Conservation (phyloP, 2,888 invertebrate species). For the Phlogophora meticulosa region DNA sequence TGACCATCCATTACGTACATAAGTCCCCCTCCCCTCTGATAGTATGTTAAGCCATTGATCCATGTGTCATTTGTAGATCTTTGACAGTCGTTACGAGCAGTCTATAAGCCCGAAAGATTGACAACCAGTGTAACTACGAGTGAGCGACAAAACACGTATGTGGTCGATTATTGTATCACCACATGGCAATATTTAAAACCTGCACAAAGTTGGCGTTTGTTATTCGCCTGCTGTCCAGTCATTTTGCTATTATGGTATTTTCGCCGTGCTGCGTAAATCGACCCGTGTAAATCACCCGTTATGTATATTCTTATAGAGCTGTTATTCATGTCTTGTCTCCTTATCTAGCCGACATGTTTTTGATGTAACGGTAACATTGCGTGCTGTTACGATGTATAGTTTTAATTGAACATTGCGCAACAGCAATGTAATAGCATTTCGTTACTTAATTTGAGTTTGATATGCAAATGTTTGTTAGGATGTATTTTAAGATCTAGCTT, state of each 20-base stretch:
- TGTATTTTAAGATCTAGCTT: constrained; percentile 15
- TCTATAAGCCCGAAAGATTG: no score
- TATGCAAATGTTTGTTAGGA: constrained; percentile 55
- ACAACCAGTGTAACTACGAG: no score
- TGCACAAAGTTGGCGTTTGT: not conserved
- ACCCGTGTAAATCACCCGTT: constrained; percentile 18
- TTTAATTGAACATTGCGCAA: constrained; percentile 74
- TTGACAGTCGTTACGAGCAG: no score
- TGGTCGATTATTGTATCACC: no score
- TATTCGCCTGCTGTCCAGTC: not conserved
- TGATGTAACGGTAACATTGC: constrained; percentile 74
- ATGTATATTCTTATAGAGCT: constrained; percentile 66
- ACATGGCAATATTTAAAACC: no score
- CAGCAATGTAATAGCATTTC: constrained; percentile 64
- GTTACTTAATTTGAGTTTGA: constrained; percentile 48
- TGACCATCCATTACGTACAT: no score
- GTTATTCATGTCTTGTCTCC: constrained; percentile 72
- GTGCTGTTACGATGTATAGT: constrained; percentile 71
- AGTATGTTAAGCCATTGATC: no score
- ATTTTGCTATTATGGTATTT: not conserved
- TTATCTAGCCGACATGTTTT: constrained; percentile 72
- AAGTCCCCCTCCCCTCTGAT: no score
- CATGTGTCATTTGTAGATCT: no score
- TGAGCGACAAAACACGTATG: no score
- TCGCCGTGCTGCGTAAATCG: not conserved